Evolutionary conservation across 2,113 vertebrate genomes (phyloP).

Genomic region (Ammodramus savannarum): DNA sequence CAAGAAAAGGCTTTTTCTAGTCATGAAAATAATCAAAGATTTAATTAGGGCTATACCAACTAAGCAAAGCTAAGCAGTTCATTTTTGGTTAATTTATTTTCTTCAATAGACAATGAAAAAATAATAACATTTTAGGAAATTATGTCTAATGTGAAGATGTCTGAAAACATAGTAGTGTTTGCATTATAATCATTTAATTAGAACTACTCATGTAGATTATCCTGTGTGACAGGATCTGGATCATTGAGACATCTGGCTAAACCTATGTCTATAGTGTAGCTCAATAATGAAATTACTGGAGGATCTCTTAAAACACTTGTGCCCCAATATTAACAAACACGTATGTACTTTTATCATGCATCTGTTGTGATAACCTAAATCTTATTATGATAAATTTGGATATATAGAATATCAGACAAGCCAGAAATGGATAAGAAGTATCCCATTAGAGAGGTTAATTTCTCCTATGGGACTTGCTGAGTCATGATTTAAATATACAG

Average conservation of each 20-base stretch:
- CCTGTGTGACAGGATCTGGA: not conserved
- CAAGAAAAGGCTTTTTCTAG: not conserved
- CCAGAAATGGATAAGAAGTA: not conserved
- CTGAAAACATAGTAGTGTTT: not conserved
- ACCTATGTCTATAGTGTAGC: not conserved
- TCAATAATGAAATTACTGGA: not conserved
- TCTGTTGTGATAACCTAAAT: not conserved
- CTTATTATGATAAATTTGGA: not conserved
- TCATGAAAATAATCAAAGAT: constrained; percentile 24
- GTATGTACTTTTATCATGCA: not conserved
- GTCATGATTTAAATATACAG: not conserved
- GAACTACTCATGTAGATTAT: not conserved
- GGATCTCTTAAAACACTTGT: not conserved
- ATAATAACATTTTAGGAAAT: not conserved
- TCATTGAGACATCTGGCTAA: not conserved
- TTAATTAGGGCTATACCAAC: not conserved
- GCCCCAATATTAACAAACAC: not conserved
- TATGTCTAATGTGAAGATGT: not conserved
- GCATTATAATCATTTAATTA: not conserved
- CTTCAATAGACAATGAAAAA: not conserved
- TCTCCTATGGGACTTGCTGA: constrained; percentile 1
- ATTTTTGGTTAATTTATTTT: not conserved
- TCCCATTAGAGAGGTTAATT: not conserved
- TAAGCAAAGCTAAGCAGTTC: not conserved
- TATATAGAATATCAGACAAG: not conserved